Evolutionary conservation across 2,113 vertebrate species (phyloP), one percentile per base, ranked within the genome.

Genomic region (Toxotes jaculatrix): DNA sequence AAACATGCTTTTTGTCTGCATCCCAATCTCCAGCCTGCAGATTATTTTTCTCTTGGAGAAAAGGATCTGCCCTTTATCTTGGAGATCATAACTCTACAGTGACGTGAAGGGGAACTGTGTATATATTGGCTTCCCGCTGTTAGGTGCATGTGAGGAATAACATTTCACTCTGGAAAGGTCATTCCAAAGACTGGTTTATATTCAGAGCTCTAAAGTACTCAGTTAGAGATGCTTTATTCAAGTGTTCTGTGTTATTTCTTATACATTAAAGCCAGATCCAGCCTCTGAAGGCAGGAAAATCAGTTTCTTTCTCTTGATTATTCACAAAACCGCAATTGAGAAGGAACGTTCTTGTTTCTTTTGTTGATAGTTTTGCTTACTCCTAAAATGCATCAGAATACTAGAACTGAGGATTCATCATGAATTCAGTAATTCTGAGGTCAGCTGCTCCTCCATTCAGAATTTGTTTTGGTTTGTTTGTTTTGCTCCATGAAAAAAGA

Each of bases 81-180:
- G 53, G 57, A 83, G 87, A 72, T 91, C 90, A 88, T 90, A 90
- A 91, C 89, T 93, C 88, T 89, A 74, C 65, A 59, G 85, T 87
- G 88, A 87, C 76, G 83, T 63, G 76, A 87, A 77, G 86, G 81
- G 86, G 74, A 91, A 78, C 85, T 70, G 62, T 84, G 81, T 84
- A 78, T 83, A 85, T 71, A 83, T 79, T 5, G 32, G 79, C 83
- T 93, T 93, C 93, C 92, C 93, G 92, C 88, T 77, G 89, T 91
- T 90, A 69, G 82, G 84, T 87, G 79, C 66, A 77, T 79, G 84
- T 59, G 83, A 80, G 88, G 75, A 88, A 90, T 86, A 90, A 83
- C 84, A 83, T 85, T 92, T 92, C 82, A 90, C 40, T 83, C 32
- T 69, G 79, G 63, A 93, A 94, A 94, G 89, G 92, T 95, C 89